Evolutionary conservation across 1,140 invertebrate species (phyloP).

Genomic region (Hesperophylax magnus): DNA sequence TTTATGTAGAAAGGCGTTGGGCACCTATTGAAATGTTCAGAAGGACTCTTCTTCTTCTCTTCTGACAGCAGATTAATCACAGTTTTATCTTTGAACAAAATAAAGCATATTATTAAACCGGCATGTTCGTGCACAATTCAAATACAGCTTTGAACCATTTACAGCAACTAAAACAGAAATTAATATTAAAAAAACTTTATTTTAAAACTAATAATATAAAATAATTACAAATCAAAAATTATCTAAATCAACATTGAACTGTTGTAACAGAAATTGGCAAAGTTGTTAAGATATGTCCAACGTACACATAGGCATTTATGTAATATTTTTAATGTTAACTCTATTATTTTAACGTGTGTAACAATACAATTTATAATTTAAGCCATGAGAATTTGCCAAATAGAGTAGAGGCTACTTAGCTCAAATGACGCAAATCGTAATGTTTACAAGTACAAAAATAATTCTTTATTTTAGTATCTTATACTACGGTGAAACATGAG

Average conservation of each 20-base stretch:
- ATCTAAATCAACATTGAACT: slow-evolving; percentile 35
- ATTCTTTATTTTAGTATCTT: slow-evolving; percentile 26
- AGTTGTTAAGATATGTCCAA: not conserved
- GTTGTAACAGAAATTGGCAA: slow-evolving; percentile 22
- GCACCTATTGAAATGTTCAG: too few relatives aligned
- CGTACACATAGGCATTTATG: slow-evolving; percentile 9
- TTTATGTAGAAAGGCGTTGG: too few relatives aligned
- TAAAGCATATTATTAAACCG: not conserved
- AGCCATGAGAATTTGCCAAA: not conserved
- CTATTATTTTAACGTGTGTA: too few relatives aligned
- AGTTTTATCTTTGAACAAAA: slow-evolving; percentile 18
- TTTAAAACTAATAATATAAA: slow-evolving; percentile 28
- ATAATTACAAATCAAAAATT: slow-evolving; percentile 26
- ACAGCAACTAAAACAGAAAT: slow-evolving; percentile 29
- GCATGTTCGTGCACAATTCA: not conserved
- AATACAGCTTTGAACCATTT: not conserved
- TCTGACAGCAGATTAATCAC: not conserved
- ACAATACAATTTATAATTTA: too few relatives aligned
- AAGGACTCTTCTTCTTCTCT: too few relatives aligned
- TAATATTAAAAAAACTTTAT: slow-evolving; percentile 33
- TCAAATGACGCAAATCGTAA: not conserved
- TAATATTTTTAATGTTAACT: not conserved
- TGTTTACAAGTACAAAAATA: slow-evolving; percentile 36
- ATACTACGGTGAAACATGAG: slow-evolving; percentile 30
- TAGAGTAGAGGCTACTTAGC: not conserved